phyloP scores from a whole-genome alignment of 2,113 vertebrate species.

The Zosterops borbonicus region DNA sequence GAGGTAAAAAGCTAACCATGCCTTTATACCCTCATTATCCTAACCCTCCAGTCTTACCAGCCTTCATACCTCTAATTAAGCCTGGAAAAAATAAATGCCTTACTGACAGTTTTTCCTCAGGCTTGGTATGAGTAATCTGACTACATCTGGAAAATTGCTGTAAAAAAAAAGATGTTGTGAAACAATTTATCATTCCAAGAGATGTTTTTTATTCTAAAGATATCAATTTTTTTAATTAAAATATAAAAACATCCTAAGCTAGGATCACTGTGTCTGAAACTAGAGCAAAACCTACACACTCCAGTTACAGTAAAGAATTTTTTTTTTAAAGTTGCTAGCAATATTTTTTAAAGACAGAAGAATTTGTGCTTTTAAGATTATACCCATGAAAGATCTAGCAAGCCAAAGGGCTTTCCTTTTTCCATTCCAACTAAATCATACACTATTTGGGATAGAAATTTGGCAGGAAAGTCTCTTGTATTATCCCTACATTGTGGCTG shows the following conservation, averaged over 20 bases:
- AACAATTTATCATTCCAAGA: neutral
- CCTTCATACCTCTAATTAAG: neutral
- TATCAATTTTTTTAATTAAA: neutral
- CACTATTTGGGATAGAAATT: neutral
- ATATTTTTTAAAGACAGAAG: neutral
- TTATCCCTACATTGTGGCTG: neutral
- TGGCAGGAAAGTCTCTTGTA: neutral
- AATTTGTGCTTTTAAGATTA: neutral
- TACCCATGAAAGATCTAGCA: neutral
- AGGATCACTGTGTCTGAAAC: neutral
- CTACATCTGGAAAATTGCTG: neutral
- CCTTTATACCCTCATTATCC: neutral
- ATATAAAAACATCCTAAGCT: neutral
- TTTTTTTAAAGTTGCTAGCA: neutral
- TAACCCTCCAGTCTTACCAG: neutral
- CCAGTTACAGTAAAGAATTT: neutral
- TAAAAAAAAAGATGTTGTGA: neutral
- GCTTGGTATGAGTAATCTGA: neutral
- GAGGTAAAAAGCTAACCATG: neutral
- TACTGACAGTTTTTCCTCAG: neutral
- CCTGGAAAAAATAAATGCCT: neutral
- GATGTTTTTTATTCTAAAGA: neutral
- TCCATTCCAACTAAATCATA: neutral
- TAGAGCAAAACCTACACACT: neutral
- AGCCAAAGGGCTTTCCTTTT: neutral